Conservation (phyloP, 2,113 vertebrate genomes). For the Cyprinus carpio region DNA sequence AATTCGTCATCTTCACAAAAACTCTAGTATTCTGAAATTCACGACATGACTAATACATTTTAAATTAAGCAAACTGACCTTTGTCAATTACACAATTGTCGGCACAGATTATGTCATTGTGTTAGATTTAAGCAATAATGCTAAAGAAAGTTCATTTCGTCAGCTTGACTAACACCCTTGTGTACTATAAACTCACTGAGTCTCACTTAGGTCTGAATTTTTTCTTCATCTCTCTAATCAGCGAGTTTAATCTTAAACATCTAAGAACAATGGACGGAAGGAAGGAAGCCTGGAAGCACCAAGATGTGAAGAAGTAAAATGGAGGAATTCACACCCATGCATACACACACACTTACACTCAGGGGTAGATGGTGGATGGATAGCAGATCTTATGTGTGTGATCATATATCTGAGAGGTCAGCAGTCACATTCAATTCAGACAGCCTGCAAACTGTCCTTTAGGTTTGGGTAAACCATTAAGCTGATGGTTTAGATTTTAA, state of each 20-base stretch:
- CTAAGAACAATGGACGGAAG: conserved; percentile 52
- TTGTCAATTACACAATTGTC: not conserved
- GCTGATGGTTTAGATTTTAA: not conserved
- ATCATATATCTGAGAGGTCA: not conserved
- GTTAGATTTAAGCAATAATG: not conserved
- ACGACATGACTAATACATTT: not conserved
- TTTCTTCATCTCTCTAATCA: conserved; percentile 34
- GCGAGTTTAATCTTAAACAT: conserved; percentile 45
- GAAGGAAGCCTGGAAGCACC: conserved; percentile 53
- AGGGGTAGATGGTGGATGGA: not conserved
- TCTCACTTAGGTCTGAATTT: conserved; percentile 32
- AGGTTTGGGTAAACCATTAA: not conserved
- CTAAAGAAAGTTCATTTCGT: not conserved
- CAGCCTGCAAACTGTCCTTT: not conserved
- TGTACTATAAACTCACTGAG: not conserved
- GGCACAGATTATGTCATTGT: not conserved
- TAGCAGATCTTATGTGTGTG: not conserved
- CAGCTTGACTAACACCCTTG: conserved; percentile 16
- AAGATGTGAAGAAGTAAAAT: conserved; percentile 25
- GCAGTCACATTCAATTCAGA: not conserved
- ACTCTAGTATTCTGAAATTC: not conserved
- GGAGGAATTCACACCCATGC: not conserved
- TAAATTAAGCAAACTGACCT: not conserved
- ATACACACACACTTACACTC: conserved; percentile 5
- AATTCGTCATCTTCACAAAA: not conserved